Evolutionary conservation across 92 coral and sea anemone genomes (phyloP), one percentile per base, ranked within the genome.

Genomic region (Zoanthus sociatus): DNA sequence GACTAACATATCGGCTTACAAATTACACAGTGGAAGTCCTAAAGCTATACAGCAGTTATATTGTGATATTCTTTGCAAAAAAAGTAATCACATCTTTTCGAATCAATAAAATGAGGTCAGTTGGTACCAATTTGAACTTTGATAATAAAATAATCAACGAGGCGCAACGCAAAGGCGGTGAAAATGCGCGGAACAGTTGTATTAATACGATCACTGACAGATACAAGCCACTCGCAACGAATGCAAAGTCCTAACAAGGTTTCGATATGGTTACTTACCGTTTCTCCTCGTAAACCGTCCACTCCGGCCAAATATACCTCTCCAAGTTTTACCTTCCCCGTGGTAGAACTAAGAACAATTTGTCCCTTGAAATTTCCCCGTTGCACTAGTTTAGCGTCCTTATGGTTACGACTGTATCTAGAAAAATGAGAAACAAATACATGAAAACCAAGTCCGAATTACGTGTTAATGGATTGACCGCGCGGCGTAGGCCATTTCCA

Each of bases 1-100:
- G 74, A 64, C 85, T 63, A 66, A 81, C 56, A 87, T 90, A 90
- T 90, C 93, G 88, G 79, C 91, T 90, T 90, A 90, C 93, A 87
- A 37, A 48, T 66, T 87, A 72, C 84, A 90, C 47, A 84, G 79
- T 88, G 54, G 81, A 63, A 78, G 61, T 51, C 90, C 86, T 73
- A 56, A 90, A 33, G 45, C 70, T 32, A 78, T 78, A 64, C 18
- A 69, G 82, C 83, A 89, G 12, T 45, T 11, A 66, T 44, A 60
- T 64, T 46, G 21, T 66, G 44, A 64, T 81, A 66, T 66, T 60
- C 21, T 45, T 44, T 47, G 60, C 58, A 53, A n/a, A n/a, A n/a
- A 60, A 44, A 66, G 33, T 37, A n/a, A 45, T 81, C 58, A 20
- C 75, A 17, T 81, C 85, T 64, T 55, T 45, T 81, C 47, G 85